These are phyloP conservation scores for Xanthorhoe designata DNA, from an alignment of 2,888 invertebrate genomes.

Conservation along the genomic window DNA sequence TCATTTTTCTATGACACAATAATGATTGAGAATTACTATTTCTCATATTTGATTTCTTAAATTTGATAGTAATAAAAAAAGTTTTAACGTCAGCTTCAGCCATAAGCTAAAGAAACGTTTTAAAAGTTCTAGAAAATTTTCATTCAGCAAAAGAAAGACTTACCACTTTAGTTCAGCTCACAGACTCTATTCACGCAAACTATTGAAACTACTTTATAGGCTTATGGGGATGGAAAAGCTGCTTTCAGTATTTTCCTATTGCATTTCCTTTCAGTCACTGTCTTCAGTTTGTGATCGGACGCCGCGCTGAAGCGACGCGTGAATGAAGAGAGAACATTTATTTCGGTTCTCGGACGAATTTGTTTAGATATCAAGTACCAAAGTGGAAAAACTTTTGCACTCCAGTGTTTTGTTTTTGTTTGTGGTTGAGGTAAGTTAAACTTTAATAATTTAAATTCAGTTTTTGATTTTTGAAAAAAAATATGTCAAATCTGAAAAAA, in stretches of 20 bases:
- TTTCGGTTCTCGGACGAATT: slow-evolving; percentile 6
- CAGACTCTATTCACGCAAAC: background rate
- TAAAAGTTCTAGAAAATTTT: too few relatives aligned
- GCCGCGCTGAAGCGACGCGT: slow-evolving; percentile 20
- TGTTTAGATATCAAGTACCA: slow-evolving; percentile 1
- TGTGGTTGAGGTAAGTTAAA: slow-evolving; percentile 18
- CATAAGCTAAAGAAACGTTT: too few relatives aligned
- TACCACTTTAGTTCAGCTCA: background rate
- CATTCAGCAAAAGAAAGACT: too few relatives aligned
- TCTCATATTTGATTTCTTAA: too few relatives aligned
- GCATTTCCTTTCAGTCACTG: slow-evolving; percentile 24
- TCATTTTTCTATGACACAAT: too few relatives aligned
- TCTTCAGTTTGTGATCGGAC: slow-evolving; percentile 29
- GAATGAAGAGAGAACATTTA: background rate
- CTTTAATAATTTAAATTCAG: background rate
- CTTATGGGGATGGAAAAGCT: slow-evolving; percentile 4
- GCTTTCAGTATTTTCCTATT: slow-evolving; percentile 5
- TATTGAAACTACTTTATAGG: background rate
- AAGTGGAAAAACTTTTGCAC: slow-evolving; percentile 5
- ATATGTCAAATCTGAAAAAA: too few relatives aligned
- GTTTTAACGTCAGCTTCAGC: too few relatives aligned
- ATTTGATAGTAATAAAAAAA: too few relatives aligned
- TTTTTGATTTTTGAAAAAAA: background rate
- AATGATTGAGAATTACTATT: too few relatives aligned
- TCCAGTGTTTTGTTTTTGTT: background rate